Conservation (phyloP, 2,797 vertebrate species). For the Hoplostethus atlanticus region DNA sequence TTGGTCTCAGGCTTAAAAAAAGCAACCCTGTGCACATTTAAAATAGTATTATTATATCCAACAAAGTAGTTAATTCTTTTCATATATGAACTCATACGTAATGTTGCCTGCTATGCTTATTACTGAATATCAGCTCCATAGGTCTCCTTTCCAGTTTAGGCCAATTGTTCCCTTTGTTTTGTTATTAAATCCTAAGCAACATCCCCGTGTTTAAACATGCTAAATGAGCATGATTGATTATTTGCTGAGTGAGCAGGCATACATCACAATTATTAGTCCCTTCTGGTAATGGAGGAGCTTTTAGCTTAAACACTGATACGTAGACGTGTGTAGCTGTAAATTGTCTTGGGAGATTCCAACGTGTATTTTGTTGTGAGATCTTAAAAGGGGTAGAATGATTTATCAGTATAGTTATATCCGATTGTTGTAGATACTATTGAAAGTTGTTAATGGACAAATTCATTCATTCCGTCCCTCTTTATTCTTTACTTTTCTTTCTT, state of each 20-base stretch:
- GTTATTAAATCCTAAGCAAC: slow-evolving; percentile 37
- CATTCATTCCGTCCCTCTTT: not conserved
- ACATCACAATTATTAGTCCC: slow-evolving; percentile 66
- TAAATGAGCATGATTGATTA: slow-evolving; percentile 70
- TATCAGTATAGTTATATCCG: slow-evolving; percentile 35
- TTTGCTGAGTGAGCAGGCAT: slow-evolving; percentile 65
- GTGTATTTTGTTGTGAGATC: slow-evolving; percentile 47
- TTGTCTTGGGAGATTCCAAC: slow-evolving; percentile 27
- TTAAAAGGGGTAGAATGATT: slow-evolving; percentile 40
- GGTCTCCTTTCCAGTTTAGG: not conserved
- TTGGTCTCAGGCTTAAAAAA: slow-evolving; percentile 43
- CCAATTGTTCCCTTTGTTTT: slow-evolving; percentile 31
- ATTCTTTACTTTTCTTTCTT: slow-evolving; percentile 14
- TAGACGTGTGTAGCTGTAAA: slow-evolving; percentile 44
- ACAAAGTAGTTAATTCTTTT: not conserved
- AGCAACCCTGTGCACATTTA: slow-evolving; percentile 6
- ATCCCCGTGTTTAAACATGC: slow-evolving; percentile 43
- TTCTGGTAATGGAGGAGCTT: slow-evolving; percentile 58
- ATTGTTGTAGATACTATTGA: slow-evolving; percentile 21
- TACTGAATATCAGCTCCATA: slow-evolving; percentile 15
- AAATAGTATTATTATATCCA: slow-evolving; percentile 13
- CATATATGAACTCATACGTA: slow-evolving; percentile 1
- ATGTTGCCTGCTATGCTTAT: slow-evolving; percentile 3
- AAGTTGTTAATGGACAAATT: slow-evolving; percentile 16
- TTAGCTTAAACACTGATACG: slow-evolving; percentile 65